Percentiles rank a stretch among this genome's conserved stretches.
Conservation (phyloP, 2,113 vertebrate species). For the Hipposideros armiger region DNA sequence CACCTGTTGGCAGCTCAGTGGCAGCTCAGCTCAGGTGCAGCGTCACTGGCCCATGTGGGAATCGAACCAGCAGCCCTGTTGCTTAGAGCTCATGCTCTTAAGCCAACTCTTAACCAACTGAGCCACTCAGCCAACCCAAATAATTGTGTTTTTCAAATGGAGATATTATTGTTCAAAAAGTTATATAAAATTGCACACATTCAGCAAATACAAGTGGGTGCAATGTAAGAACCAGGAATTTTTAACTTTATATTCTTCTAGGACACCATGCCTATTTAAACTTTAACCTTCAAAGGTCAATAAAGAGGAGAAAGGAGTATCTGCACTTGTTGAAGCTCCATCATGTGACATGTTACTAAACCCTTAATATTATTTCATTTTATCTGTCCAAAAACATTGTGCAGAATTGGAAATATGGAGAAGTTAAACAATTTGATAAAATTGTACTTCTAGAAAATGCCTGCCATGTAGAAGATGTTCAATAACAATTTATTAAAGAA, state of each 20-base stretch:
- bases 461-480: background rate
- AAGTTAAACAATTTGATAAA: conserved; percentile 4
- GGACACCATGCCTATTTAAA: background rate
- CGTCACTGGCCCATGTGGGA: too few species aligned
- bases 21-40: too few species aligned
- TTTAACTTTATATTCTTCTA: background rate
- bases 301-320: background rate
- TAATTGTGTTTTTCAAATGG: background rate
- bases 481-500: background rate
- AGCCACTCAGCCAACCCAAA: too few species aligned
- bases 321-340: background rate
- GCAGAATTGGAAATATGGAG: background rate
- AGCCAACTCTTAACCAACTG: too few species aligned
- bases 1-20: too few species aligned
- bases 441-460: background rate
- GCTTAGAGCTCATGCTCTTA: too few species aligned
- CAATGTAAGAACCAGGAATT: background rate
- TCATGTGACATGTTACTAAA: background rate
- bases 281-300: background rate
- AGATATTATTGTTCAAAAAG: background rate
- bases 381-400: background rate
- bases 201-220: background rate
- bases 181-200: background rate
- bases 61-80: too few species aligned
- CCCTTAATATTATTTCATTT: background rate